These are phyloP conservation scores for Pipa parva DNA, from an alignment of 2,113 vertebrate genomes.

Conservation along the genomic window DNA sequence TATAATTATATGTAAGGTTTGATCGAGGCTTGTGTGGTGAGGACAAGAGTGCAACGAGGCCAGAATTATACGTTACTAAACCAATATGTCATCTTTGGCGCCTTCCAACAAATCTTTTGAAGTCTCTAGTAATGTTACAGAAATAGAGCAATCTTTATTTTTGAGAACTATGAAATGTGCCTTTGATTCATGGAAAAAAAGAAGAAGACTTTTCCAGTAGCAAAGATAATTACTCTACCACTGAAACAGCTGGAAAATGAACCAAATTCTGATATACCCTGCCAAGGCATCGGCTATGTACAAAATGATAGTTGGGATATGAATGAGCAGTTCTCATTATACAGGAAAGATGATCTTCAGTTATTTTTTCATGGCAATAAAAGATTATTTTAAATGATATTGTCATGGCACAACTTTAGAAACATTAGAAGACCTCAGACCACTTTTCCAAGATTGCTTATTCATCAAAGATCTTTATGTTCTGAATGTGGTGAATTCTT, in stretches of 20 bases:
- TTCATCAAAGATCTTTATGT: too few relatives aligned
- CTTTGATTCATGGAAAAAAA: constrained; percentile 27
- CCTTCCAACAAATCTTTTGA: constrained; percentile 24
- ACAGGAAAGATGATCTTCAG: too few relatives aligned
- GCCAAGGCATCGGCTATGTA: background rate
- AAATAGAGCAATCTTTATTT: constrained; percentile 4
- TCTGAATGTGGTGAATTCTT: too few relatives aligned
- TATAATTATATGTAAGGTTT: constrained; percentile 27
- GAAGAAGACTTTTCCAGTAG: background rate
- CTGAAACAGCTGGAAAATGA: too few relatives aligned
- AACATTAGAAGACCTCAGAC: too few relatives aligned
- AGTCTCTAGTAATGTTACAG: constrained; percentile 6
- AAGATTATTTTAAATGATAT: too few relatives aligned
- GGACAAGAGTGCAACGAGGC: constrained; percentile 22
- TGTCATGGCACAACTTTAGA: too few relatives aligned
- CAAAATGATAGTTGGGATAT: too few relatives aligned
- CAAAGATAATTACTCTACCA: background rate
- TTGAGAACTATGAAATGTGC: background rate
- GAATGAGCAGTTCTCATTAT: too few relatives aligned
- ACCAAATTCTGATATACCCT: background rate
- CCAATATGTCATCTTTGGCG: constrained; percentile 38
- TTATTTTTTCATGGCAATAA: too few relatives aligned
- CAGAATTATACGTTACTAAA: constrained; percentile 28
- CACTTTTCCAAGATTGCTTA: too few relatives aligned
- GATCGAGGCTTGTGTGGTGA: constrained; percentile 28